Conservation (phyloP, 2,888 invertebrate genomes). For the Ophion obscuratus region DNA sequence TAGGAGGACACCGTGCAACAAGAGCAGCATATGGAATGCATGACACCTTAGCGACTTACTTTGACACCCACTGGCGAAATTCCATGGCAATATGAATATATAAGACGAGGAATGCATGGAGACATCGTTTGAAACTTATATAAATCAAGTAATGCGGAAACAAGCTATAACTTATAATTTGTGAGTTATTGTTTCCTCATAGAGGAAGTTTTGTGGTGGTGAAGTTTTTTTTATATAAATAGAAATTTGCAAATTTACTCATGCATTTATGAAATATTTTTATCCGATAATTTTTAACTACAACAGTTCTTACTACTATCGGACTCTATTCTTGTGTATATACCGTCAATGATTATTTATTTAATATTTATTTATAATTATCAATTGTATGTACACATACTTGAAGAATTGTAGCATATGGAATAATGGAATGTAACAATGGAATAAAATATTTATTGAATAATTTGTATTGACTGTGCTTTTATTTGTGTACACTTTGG, state of each 20-base stretch:
- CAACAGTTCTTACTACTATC: background rate
- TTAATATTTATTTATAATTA: background rate
- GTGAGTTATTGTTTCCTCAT: conserved; percentile 1
- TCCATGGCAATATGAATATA: conserved; percentile 53
- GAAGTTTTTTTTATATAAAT: background rate
- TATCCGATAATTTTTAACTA: background rate
- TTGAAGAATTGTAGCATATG: too few relatives aligned
- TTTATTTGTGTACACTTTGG: too few relatives aligned
- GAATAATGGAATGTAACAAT: too few relatives aligned
- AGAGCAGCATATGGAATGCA: conserved; percentile 13
- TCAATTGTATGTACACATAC: background rate
- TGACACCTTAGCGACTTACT: conserved; percentile 34
- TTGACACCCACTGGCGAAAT: conserved; percentile 54
- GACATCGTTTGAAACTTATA: background rate
- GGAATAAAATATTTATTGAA: too few relatives aligned
- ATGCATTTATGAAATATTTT: conserved; percentile 3
- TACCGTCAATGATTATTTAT: background rate
- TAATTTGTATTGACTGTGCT: too few relatives aligned
- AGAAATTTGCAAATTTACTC: background rate
- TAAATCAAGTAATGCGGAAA: background rate
- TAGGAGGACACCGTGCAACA: background rate
- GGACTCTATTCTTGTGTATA: conserved; percentile 1
- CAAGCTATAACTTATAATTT: background rate
- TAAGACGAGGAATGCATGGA: conserved; percentile 14
- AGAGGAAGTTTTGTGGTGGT: background rate